These are phyloP conservation scores for Masnerella sp. DNA, from an alignment of 2,888 invertebrate species.

Conservation along the genomic window DNA sequence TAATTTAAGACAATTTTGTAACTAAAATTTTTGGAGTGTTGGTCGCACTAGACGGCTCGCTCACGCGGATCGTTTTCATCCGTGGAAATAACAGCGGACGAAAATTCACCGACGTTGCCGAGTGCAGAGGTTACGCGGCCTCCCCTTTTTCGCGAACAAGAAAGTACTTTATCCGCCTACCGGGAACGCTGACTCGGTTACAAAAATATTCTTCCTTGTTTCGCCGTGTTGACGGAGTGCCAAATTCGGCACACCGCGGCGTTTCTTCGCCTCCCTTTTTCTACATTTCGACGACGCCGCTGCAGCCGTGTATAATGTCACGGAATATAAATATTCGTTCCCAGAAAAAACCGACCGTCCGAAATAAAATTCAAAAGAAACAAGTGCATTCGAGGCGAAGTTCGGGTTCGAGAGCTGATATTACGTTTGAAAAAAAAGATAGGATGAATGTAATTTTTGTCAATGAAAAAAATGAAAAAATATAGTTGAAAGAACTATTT, in stretches of 20 bases:
- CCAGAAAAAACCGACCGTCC: constrained; percentile 29
- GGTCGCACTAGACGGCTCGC: too few relatives aligned
- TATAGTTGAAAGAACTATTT: too few relatives aligned
- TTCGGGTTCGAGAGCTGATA: too few relatives aligned
- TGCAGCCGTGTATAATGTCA: constrained; percentile 44
- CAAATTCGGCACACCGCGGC: constrained; percentile 48
- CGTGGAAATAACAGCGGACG: constrained; percentile 53
- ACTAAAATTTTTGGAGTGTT: too few relatives aligned
- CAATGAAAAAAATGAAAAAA: too few relatives aligned
- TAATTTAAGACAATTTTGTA: too few relatives aligned
- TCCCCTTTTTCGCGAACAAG: constrained; percentile 33
- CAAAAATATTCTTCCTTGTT: constrained; percentile 58
- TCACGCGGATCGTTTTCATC: too few relatives aligned
- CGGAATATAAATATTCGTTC: constrained; percentile 48
- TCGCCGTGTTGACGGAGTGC: constrained; percentile 47
- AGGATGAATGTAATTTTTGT: too few relatives aligned
- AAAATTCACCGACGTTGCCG: constrained; percentile 50
- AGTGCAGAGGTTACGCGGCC: constrained; percentile 45
- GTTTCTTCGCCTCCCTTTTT: constrained; percentile 35
- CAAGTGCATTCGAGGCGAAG: constrained; percentile 16
- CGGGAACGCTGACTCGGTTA: constrained; percentile 47
- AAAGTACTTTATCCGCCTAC: constrained; percentile 35
- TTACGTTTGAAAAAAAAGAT: too few relatives aligned
- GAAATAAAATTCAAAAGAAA: constrained; percentile 36
- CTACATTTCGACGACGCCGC: constrained; percentile 18